These are phyloP conservation scores for Panulirus ornatus DNA, from an alignment of 1,140 invertebrate species.

Conservation along the genomic window DNA sequence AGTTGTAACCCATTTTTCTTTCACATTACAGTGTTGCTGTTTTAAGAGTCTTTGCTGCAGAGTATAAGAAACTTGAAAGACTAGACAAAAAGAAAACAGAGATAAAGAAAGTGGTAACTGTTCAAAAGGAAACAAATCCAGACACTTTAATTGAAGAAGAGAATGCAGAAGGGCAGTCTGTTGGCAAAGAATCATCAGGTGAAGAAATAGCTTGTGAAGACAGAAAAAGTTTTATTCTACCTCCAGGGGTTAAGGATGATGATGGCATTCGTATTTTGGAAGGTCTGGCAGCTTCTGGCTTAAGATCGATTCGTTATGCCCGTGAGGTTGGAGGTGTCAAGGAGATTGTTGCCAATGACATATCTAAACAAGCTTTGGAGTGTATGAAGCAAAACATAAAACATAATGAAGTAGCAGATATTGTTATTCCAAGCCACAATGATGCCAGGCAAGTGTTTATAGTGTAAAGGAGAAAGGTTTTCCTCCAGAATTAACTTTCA, in stretches of 20 bases:
- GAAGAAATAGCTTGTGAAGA: neutral
- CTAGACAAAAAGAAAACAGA: conserved; percentile 38
- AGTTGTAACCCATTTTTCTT: conserved; percentile 8
- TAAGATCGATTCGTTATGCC: conserved; percentile 97
- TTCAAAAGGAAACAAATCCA: neutral
- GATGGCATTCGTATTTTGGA: conserved; percentile 89
- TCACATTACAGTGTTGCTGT: conserved; percentile 81
- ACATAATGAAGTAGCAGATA: conserved; percentile 87
- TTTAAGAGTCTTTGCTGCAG: conserved; percentile 81
- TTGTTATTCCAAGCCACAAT: conserved; percentile 86
- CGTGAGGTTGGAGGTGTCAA: conserved; percentile 92
- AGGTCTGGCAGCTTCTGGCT: conserved; percentile 95
- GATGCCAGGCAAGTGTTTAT: conserved; percentile 87
- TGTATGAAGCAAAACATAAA: conserved; percentile 90
- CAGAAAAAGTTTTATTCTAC: conserved; percentile 6
- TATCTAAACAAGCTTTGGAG: conserved; percentile 90
- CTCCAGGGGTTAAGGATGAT: conserved; percentile 76
- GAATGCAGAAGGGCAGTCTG: neutral
- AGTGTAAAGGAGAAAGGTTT: too few species aligned
- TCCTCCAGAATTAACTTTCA: too few species aligned
- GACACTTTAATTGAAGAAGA: neutral
- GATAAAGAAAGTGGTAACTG: neutral
- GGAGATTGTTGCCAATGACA: conserved; percentile 95
- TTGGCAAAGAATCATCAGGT: neutral
- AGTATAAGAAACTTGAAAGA: conserved; percentile 76